Evolutionary conservation across 2,113 vertebrate genomes (phyloP).

Genomic region (Zapus hudsonius): DNA sequence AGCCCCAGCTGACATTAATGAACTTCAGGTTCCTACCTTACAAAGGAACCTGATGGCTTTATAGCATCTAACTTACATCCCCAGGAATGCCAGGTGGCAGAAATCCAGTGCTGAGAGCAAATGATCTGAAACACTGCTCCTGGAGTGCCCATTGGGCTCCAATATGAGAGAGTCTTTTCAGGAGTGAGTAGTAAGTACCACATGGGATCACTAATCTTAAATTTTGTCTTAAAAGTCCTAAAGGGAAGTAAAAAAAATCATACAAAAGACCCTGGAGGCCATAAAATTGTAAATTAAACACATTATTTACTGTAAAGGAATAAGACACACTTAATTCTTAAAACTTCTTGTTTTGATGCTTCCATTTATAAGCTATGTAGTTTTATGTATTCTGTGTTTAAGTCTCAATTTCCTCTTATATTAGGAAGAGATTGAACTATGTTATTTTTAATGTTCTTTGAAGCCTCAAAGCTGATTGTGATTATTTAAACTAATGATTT

Average conservation of each 20-base stretch:
- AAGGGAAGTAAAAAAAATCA: constrained; percentile 6
- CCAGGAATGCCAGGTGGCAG: not conserved
- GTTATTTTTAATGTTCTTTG: constrained; percentile 6
- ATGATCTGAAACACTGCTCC: not conserved
- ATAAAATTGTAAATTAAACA: constrained; percentile 7
- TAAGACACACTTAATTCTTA: constrained; percentile 29
- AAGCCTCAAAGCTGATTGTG: not conserved
- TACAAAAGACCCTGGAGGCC: not conserved
- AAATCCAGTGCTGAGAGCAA: not conserved
- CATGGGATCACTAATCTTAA: not conserved
- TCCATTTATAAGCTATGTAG: not conserved
- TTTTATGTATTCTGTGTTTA: not conserved
- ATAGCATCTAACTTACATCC: not conserved
- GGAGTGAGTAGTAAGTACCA: not conserved
- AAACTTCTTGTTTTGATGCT: constrained; percentile 5
- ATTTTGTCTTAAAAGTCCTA: not conserved
- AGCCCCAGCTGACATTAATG: not conserved
- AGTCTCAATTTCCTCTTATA: not conserved
- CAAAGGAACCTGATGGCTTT: not conserved
- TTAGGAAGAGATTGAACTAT: not conserved
- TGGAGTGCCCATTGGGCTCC: not conserved
- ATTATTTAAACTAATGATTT: constrained; percentile 39
- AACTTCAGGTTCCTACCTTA: not conserved
- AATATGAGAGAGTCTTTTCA: not conserved
- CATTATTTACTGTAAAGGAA: not conserved